Evolutionary conservation across 2,113 vertebrate species (phyloP), one percentile per base, ranked within the genome.

Genomic region (Notarius quadriscutis): DNA sequence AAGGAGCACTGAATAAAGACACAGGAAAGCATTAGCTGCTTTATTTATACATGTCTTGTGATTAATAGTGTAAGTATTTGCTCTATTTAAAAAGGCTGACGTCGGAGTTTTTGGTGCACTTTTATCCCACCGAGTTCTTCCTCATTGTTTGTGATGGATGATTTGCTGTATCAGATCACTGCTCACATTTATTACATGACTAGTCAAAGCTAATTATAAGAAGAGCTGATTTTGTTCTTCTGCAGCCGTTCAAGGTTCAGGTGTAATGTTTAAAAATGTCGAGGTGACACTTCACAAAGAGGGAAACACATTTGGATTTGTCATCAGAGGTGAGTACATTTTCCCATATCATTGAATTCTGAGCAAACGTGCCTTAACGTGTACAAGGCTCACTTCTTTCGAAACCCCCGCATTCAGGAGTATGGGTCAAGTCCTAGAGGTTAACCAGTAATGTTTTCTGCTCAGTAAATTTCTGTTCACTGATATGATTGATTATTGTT

Each of bases 261-360:
- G 97, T 90, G 95, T 99, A 90, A 95, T 99, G 91, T 99, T 99
- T 87, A 98, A 98, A 95, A 99, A 97, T 0, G 95, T 99, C 77
- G 98, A 99, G 90, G 97, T 99, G 91, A 99, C 98, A 1, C 95
- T 99, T 85, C 98, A 99, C 93, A 99, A 99, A 94, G 98, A 99
- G 89, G 98, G 98, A 50, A 99, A 99, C 93, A 97, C 97, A 74
- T 99, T 99, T 71, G 98, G 98, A 89, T 99, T 99, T 89, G 98
- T 99, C 90, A 98, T 98, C 94, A 96, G 98, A 97, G 98, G 98
- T 98, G 93, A 91, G 96, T 88, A 2, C 0, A 22, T n/a, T 55
- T 41, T 3, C 18, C 14, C 20, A 10, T 8, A 27, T 27, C 60
- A 18, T 10, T 3, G 25, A 58, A 1, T 9, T 79, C 53, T 57